Percentiles rank a stretch among this genome's conserved stretches.
These are phyloP conservation scores for Plagodis dolabraria DNA, from an alignment of 2,888 invertebrate species.

Conservation along the genomic window DNA sequence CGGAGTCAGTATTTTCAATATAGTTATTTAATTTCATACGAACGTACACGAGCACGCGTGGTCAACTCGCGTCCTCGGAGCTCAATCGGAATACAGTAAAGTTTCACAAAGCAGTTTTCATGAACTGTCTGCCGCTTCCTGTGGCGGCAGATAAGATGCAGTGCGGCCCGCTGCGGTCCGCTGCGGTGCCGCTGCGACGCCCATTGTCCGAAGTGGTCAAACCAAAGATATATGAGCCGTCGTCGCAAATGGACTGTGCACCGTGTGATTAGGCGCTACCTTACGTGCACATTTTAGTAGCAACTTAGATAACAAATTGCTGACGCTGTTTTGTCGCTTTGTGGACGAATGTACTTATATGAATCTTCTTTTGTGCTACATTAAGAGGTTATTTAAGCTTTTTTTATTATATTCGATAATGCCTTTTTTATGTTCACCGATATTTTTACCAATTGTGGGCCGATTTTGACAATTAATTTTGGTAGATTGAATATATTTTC, in stretches of 20 bases:
- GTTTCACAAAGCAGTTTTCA: constrained; percentile 45
- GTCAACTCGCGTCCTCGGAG: constrained; percentile 33
- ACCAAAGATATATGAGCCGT: constrained; percentile 23
- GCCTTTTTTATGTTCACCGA: too few species aligned
- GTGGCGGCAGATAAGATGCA: constrained; percentile 35
- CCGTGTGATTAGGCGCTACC: constrained; percentile 14
- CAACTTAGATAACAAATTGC: not conserved
- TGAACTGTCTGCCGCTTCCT: constrained; percentile 41
- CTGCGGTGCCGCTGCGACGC: constrained; percentile 10
- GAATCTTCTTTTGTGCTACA: too few species aligned
- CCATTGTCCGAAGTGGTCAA: constrained; percentile 21
- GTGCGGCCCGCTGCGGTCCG: constrained; percentile 12
- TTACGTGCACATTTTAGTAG: constrained; percentile 5
- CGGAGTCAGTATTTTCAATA: not conserved
- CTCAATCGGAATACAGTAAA: constrained; percentile 34
- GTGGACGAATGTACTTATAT: not conserved
- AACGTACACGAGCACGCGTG: not conserved
- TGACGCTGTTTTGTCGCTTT: not conserved
- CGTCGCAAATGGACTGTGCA: constrained; percentile 22
- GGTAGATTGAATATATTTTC: too few species aligned
- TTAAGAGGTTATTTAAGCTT: too few species aligned
- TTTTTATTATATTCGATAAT: too few species aligned
- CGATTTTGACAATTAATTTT: too few species aligned
- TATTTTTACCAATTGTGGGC: too few species aligned
- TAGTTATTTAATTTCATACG: constrained; percentile 5